phyloP scores from a whole-genome alignment of 2,113 vertebrate species.

The Tychaedon coryphoeus region DNA sequence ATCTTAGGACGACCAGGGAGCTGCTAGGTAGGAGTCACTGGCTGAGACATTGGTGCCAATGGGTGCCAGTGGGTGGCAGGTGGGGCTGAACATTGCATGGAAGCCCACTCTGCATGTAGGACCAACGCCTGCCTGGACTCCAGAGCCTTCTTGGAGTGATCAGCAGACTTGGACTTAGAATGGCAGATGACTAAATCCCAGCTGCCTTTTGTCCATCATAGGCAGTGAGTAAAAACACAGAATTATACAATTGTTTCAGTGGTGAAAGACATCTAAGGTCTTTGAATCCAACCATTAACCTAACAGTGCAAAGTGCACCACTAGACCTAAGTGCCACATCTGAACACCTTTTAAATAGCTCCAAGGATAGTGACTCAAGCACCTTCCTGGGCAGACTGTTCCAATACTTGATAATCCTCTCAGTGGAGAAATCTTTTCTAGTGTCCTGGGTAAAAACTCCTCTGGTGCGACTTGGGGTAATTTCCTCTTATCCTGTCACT shows the following conservation, averaged over 20 bases:
- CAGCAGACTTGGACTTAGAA: neutral
- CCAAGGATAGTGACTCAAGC: neutral
- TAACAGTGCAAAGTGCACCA: neutral
- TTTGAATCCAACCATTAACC: neutral
- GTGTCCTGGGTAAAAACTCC: neutral
- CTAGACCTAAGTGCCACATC: neutral
- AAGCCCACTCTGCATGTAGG: neutral
- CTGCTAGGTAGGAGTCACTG: neutral
- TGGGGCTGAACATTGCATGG: neutral
- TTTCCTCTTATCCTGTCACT: neutral
- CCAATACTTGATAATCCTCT: fast-evolving
- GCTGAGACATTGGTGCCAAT: fast-evolving
- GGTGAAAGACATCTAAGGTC: neutral
- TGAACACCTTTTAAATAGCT: neutral
- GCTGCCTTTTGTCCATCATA: neutral
- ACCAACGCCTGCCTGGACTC: neutral
- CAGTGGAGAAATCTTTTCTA: neutral
- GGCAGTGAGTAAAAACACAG: neutral
- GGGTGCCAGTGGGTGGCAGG: neutral
- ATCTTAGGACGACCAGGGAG: neutral
- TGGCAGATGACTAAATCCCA: neutral
- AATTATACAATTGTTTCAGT: neutral
- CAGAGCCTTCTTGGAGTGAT: neutral
- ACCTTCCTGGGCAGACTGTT: neutral
- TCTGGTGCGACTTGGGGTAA: neutral